These are phyloP conservation scores for Myotis pilosus DNA, from an alignment of 2,797 vertebrate species.

Conservation along the genomic window DNA sequence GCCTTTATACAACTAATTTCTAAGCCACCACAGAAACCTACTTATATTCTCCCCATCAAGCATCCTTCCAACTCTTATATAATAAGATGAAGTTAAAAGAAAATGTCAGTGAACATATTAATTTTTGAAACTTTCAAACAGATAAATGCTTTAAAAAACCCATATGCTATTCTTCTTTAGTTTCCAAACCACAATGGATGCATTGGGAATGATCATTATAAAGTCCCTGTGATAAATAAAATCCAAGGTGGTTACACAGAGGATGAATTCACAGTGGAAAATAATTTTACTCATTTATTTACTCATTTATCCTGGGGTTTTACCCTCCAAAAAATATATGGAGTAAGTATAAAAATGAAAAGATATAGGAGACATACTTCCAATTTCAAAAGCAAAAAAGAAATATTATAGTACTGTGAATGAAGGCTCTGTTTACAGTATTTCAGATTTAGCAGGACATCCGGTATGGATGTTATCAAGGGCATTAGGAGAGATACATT, in stretches of 20 bases:
- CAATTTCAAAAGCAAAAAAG: constrained; percentile 48
- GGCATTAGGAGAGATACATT: constrained; percentile 46
- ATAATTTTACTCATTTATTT: background rate
- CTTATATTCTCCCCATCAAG: background rate
- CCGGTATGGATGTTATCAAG: background rate
- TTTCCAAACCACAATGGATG: constrained; percentile 49
- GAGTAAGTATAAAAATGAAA: background rate
- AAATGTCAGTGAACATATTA: constrained; percentile 41
- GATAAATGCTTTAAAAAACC: constrained; percentile 29
- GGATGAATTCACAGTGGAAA: constrained; percentile 49
- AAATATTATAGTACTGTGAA: background rate
- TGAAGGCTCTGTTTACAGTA: constrained; percentile 4
- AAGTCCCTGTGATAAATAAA: constrained; percentile 37
- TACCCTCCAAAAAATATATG: background rate
- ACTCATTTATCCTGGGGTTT: background rate
- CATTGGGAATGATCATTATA: constrained; percentile 35
- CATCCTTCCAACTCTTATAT: background rate
- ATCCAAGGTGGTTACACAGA: constrained; percentile 41
- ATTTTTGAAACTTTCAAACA: constrained; percentile 45
- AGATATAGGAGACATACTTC: background rate
- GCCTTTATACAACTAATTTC: background rate
- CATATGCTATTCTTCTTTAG: constrained; percentile 16
- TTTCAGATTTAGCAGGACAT: constrained; percentile 45
- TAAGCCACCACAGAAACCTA: background rate
- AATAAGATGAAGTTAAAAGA: constrained; percentile 24